Evolutionary conservation across 2,888 invertebrate genomes (phyloP).

Genomic region (Cephus pygmeus): DNA sequence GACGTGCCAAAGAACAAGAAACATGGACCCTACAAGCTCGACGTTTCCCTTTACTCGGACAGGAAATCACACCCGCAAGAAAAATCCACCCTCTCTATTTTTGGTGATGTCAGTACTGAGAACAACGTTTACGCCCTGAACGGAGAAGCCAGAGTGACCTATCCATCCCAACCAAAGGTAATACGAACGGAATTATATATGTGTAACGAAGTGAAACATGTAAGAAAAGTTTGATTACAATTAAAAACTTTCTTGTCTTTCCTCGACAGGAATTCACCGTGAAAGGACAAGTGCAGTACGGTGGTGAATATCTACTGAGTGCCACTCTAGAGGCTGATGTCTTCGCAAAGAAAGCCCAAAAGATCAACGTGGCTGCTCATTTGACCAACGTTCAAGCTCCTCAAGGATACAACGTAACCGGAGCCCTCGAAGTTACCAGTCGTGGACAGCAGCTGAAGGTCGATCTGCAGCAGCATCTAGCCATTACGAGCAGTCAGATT

Average conservation of each 20-base stretch:
- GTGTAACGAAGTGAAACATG: constrained; percentile 6
- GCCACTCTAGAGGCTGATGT: constrained; percentile 70
- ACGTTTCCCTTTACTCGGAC: constrained; percentile 76
- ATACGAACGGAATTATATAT: constrained; percentile 7
- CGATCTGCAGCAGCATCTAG: constrained; percentile 56
- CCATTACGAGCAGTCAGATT: constrained; percentile 51
- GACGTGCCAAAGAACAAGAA: constrained; percentile 58
- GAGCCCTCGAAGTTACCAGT: constrained; percentile 65
- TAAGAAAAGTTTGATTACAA: background rate
- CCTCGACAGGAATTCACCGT: constrained; percentile 64
- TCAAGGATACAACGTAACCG: constrained; percentile 65
- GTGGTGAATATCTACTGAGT: constrained; percentile 60
- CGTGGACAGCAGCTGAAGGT: constrained; percentile 64
- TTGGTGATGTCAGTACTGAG: constrained; percentile 69
- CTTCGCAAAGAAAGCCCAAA: constrained; percentile 71
- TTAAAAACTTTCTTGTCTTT: too few relatives aligned
- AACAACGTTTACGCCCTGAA: constrained; percentile 66
- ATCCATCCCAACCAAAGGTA: constrained; percentile 76
- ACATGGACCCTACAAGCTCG: constrained; percentile 73
- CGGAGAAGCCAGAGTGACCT: constrained; percentile 74
- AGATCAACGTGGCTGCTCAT: constrained; percentile 66
- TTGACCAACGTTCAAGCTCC: constrained; percentile 38
- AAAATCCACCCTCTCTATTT: constrained; percentile 72
- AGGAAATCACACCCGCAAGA: constrained; percentile 78
- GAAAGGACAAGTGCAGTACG: constrained; percentile 65